Conservation (phyloP, 1,140 invertebrate species). For the Chelonus insularis region DNA sequence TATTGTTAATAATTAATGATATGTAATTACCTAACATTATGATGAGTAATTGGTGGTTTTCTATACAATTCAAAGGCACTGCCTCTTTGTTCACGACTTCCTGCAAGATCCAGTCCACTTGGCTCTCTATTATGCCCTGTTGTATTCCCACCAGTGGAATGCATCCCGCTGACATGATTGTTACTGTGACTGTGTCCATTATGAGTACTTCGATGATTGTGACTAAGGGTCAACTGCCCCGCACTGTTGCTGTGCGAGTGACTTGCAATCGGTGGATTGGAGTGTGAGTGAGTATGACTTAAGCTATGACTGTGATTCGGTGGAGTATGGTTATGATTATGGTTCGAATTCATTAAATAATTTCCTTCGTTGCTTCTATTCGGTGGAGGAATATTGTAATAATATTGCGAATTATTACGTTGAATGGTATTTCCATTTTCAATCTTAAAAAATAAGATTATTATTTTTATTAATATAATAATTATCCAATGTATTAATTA, state of each 20-base stretch:
- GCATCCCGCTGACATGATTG: constrained; percentile 39
- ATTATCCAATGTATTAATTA: background rate
- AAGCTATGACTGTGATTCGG: constrained; percentile 52
- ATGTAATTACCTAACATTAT: constrained; percentile 71
- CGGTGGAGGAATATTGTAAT: constrained; percentile 65
- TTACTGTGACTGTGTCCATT: constrained; percentile 51
- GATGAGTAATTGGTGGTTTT: constrained; percentile 82
- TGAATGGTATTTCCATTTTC: constrained; percentile 47
- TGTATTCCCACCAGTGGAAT: constrained; percentile 33
- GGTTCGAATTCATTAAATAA: constrained; percentile 53
- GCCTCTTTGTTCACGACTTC: constrained; percentile 86
- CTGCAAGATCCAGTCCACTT: constrained; percentile 72
- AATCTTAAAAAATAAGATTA: constrained; percentile 35
- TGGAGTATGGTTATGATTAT: constrained; percentile 59
- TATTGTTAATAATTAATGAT: background rate
- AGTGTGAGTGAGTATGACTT: constrained; percentile 62
- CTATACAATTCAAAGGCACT: constrained; percentile 94
- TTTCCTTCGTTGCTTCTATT: constrained; percentile 50
- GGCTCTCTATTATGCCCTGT: constrained; percentile 61
- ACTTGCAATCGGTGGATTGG: constrained; percentile 58
- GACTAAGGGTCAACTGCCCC: constrained; percentile 50
- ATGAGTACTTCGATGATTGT: constrained; percentile 49
- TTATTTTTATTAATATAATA: constrained; percentile 6
- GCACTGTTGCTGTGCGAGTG: constrained; percentile 60
- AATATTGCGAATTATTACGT: constrained; percentile 61